phyloP scores from a whole-genome alignment of 2,888 invertebrate species.

The Magallana nippona region DNA sequence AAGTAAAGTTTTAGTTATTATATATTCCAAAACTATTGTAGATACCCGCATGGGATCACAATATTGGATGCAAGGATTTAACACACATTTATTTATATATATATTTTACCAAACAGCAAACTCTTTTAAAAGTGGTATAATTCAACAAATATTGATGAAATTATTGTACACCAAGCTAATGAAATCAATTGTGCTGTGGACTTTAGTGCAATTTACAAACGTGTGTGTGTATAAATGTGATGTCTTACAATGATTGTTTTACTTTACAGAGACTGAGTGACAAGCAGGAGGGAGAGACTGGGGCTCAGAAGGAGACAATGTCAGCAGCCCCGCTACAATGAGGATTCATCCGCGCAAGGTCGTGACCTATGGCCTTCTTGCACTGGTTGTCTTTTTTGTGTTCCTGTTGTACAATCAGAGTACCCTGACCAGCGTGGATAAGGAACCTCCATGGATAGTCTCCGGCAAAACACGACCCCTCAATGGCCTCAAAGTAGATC shows the following conservation, averaged over 20 bases:
- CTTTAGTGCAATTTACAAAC: no score
- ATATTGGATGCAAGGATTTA: no score
- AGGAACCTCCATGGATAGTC: slow-evolving; percentile 51
- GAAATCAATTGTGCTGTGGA: no score
- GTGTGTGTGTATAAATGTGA: no score
- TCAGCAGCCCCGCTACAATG: slow-evolving; percentile 33
- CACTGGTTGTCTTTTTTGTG: slow-evolving; percentile 54
- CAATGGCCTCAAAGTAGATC: slow-evolving; percentile 41
- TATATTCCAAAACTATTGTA: no score
- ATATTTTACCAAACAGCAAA: no score
- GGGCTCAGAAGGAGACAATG: not conserved
- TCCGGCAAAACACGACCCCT: slow-evolving; percentile 19
- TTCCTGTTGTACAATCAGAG: slow-evolving; percentile 66
- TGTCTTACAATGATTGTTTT: not conserved
- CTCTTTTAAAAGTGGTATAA: no score
- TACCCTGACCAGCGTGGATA: slow-evolving; percentile 53
- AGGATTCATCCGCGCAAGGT: slow-evolving; percentile 50
- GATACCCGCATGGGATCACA: no score
- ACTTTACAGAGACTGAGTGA: not conserved
- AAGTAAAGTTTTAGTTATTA: no score
- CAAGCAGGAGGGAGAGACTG: not conserved
- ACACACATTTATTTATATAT: no score
- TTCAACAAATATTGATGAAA: no score
- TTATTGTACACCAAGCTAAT: no score
- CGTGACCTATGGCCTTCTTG: slow-evolving; percentile 52